Base-by-base conservation (phyloP, 2,888 invertebrate genomes). In the Periphyllus acericola region DNA sequence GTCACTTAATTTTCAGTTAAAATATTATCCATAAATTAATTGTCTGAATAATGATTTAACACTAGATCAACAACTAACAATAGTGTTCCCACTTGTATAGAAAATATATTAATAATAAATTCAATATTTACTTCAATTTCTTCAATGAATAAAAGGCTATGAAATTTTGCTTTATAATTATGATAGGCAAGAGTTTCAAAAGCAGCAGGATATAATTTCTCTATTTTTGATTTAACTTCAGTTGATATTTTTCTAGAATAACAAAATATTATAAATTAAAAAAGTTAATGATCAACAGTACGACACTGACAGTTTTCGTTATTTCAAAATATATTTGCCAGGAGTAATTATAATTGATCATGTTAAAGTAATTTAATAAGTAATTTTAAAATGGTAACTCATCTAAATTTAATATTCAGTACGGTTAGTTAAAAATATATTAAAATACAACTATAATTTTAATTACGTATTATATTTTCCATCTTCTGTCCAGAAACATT, bases 91-190 rank as follows among this genome's bases (percentile, higher is more conserved):
- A 46, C 46, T 46, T 46, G 14, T 46, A 14, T 46, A 46, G 0
- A 46, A 14, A 46, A 11, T 14, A 46, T 46, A 2, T 17, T 29
- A n/a, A 34, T 34, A 34, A n/a, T 29, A 21, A 5, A 68, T 55
- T 80, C 25, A 66, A 40, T 71, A 66, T 34, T 88, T 80, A 89
- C 89, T 36, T 95, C 94, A 87, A 97, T 94, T 92, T 98, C 97
- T 92, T 98, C 97, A 90, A 98, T 92, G 91, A 95, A 94, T 0
- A 98, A 91, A 79, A 97, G 92, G 8, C 93, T 92, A 90, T 95
- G 94, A 78, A 89, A 89, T 78, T 89, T 89, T 34, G 74, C 32
- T 68, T 40, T 66, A 40, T 89, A 89, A 79, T 89, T 89, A n/a
- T 83, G 36, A n/a, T 85, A 78, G 19, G 79, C 60, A 60, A 89